Evolutionary conservation across 2,888 invertebrate genomes (phyloP).

Genomic region (Brachyptera risi): DNA sequence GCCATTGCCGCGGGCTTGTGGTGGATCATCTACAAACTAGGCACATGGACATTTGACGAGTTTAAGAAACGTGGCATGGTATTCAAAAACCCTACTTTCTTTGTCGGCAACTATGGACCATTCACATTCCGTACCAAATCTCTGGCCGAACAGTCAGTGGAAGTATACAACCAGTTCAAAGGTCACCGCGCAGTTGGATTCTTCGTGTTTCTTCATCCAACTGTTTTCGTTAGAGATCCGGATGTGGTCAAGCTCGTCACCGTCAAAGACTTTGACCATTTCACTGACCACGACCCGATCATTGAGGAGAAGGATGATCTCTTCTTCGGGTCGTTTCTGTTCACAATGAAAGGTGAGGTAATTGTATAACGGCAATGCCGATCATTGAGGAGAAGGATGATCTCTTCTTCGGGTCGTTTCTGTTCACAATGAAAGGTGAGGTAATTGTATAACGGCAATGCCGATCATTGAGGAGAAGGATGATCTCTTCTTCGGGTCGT

Average conservation of each 20-base stretch:
- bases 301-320: slow-evolving; percentile 36
- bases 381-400: slow-evolving; percentile 36
- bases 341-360: too few species aligned
- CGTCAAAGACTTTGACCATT: slow-evolving; percentile 37
- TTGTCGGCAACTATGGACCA: slow-evolving; percentile 24
- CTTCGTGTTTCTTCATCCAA: slow-evolving; percentile 9
- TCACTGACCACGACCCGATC: slow-evolving; percentile 38
- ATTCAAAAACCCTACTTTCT: slow-evolving; percentile 19
- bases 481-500: slow-evolving; percentile 38
- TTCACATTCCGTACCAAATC: slow-evolving; percentile 5
- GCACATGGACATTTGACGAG: slow-evolving; percentile 25
- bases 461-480: slow-evolving; percentile 32
- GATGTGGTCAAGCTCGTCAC: slow-evolving; percentile 26
- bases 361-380: too few species aligned
- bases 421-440: too few species aligned
- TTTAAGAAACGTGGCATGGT: slow-evolving; percentile 22
- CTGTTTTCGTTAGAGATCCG: slow-evolving; percentile 8
- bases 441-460: too few species aligned
- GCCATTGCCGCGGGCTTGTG: too few species aligned
- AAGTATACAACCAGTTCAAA: slow-evolving; percentile 20
- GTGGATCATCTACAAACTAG: slow-evolving; percentile 11
- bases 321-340: slow-evolving; percentile 37
- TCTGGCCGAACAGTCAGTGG: slow-evolving; percentile 5
- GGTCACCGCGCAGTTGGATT: slow-evolving; percentile 4
- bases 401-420: slow-evolving; percentile 36